These are phyloP conservation scores for Grammomys surdaster DNA, from an alignment of 2,113 vertebrate genomes.

Conservation along the genomic window DNA sequence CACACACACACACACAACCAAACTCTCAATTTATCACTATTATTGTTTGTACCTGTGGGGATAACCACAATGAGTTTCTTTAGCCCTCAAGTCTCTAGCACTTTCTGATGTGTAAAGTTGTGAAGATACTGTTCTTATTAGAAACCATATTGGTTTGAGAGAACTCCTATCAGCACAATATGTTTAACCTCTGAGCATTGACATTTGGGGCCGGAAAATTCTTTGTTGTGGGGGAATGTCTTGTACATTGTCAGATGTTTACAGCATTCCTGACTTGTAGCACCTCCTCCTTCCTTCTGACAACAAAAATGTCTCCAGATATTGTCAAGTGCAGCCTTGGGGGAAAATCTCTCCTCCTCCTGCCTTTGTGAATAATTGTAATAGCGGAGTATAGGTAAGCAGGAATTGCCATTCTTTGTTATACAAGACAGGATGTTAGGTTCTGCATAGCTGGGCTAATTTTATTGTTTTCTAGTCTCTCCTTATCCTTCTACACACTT, in stretches of 20 bases:
- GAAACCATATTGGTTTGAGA: conserved; percentile 10
- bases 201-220: conserved; percentile 60
- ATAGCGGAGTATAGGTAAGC: background rate
- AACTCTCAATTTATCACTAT: background rate
- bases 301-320: conserved; percentile 20
- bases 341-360: background rate
- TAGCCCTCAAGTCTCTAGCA: background rate
- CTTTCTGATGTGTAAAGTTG: background rate
- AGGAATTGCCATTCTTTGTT: background rate
- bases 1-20: no score
- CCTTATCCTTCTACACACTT: background rate
- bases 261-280: background rate
- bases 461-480: background rate
- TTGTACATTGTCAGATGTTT: conserved; percentile 24
- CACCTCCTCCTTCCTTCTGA: background rate
- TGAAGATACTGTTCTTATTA: background rate
- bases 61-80: background rate
- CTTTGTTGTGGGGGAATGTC: conserved; percentile 18
- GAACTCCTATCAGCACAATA: background rate
- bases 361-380: background rate
- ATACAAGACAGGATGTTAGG: background rate
- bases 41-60: background rate
- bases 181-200: conserved; percentile 17
- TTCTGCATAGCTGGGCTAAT: background rate
- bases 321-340: background rate